These are phyloP conservation scores for Spilosoma lubricipeda DNA, from an alignment of 2,888 invertebrate genomes.

Conservation along the genomic window DNA sequence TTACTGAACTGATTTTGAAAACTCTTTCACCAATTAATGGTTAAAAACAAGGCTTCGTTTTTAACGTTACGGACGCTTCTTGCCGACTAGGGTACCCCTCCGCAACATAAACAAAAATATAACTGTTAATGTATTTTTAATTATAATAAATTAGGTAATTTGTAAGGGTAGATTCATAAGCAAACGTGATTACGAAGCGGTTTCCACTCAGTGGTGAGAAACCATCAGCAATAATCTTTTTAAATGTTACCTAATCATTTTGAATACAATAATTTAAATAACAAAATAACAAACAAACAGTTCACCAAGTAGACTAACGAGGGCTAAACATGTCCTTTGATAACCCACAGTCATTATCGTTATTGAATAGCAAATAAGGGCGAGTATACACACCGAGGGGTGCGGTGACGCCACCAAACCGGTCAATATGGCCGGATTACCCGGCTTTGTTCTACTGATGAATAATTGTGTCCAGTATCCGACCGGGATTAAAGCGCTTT, in stretches of 20 bases:
- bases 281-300: constrained; percentile 22
- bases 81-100: too few relatives aligned
- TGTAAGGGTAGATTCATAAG: not conserved
- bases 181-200: not conserved
- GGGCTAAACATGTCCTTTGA: constrained; percentile 38
- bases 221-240: not conserved
- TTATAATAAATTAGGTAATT: not conserved
- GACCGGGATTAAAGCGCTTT: constrained; percentile 81
- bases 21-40: too few relatives aligned
- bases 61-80: too few relatives aligned
- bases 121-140: not conserved
- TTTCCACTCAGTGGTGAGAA: not conserved
- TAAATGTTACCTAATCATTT: not conserved
- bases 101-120: too few relatives aligned
- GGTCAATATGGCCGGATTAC: constrained; percentile 82
- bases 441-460: constrained; percentile 80
- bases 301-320: constrained; percentile 36
- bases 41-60: too few relatives aligned
- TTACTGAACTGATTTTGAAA: too few relatives aligned
- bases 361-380: constrained; percentile 72
- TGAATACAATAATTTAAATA: constrained; percentile 4
- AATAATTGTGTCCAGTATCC: constrained; percentile 83
- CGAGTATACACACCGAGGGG: constrained; percentile 53
- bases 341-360: constrained; percentile 61
- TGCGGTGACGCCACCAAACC: constrained; percentile 62